Conservation (phyloP, 2,888 invertebrate genomes). For the Pseudanteris insignis region DNA sequence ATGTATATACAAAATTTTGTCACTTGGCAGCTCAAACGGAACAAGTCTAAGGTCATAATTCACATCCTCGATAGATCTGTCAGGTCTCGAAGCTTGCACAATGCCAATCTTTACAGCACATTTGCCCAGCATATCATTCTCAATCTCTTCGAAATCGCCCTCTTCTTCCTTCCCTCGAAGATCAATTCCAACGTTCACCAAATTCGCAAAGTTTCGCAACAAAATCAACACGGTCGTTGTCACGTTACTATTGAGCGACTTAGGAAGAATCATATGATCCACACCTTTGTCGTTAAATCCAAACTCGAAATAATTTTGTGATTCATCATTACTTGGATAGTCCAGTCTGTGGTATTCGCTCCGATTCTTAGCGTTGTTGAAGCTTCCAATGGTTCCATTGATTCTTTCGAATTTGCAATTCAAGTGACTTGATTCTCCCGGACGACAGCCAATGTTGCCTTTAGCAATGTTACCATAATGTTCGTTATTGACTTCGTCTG, state of each 20-base stretch:
- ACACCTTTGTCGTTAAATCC: conserved; percentile 10
- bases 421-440: background rate
- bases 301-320: conserved; percentile 1
- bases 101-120: too few relatives aligned
- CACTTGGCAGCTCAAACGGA: too few relatives aligned
- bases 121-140: too few relatives aligned
- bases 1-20: too few relatives aligned
- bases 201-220: background rate
- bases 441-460: conserved; percentile 1
- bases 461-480: background rate
- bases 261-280: conserved; percentile 5
- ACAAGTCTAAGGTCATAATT: too few relatives aligned
- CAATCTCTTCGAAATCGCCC: background rate
- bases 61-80: too few relatives aligned
- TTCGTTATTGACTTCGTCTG: conserved; percentile 1
- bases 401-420: background rate
- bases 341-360: background rate
- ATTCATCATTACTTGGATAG: background rate
- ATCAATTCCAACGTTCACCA: background rate
- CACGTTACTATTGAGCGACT: background rate
- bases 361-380: background rate
- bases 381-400: background rate
- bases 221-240: background rate
- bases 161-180: background rate
- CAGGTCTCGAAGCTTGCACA: too few relatives aligned